Conservation (phyloP, 2,797 vertebrate genomes). For the Notoglanidium macrostoma region DNA sequence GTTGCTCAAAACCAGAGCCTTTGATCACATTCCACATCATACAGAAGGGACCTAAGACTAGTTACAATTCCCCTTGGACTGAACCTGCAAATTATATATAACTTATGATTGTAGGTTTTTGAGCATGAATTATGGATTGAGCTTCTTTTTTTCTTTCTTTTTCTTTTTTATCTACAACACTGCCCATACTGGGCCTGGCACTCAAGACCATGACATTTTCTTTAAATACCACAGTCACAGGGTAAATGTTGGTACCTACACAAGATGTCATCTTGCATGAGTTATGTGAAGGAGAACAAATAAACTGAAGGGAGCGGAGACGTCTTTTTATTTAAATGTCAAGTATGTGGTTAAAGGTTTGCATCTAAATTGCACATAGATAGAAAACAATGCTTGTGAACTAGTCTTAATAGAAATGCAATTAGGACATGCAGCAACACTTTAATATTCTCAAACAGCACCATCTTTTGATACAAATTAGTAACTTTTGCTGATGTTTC, state of each 20-base stretch:
- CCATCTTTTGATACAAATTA: background rate
- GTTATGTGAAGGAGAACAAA: background rate
- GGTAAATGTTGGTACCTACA: background rate
- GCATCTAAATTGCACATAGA: background rate
- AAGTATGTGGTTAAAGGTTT: background rate
- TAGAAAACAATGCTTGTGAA: background rate
- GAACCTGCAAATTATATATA: background rate
- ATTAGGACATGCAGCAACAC: background rate
- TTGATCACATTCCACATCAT: constrained; percentile 2
- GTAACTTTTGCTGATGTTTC: background rate
- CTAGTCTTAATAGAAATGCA: background rate
- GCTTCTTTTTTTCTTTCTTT: background rate
- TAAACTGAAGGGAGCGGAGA: background rate
- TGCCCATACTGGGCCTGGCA: background rate
- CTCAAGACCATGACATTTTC: constrained; percentile 2
- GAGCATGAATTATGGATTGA: background rate
- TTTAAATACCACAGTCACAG: constrained; percentile 19
- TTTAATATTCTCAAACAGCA: constrained; percentile 27
- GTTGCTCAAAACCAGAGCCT: background rate
- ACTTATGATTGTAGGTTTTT: background rate
- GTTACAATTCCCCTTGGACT: background rate
- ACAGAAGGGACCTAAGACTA: background rate
- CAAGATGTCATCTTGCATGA: constrained; percentile 1
- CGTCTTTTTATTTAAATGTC: background rate
- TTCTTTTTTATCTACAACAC: too few relatives aligned